Base-by-base conservation (phyloP, 2,113 vertebrate genomes). In the Gadus macrocephalus region DNA sequence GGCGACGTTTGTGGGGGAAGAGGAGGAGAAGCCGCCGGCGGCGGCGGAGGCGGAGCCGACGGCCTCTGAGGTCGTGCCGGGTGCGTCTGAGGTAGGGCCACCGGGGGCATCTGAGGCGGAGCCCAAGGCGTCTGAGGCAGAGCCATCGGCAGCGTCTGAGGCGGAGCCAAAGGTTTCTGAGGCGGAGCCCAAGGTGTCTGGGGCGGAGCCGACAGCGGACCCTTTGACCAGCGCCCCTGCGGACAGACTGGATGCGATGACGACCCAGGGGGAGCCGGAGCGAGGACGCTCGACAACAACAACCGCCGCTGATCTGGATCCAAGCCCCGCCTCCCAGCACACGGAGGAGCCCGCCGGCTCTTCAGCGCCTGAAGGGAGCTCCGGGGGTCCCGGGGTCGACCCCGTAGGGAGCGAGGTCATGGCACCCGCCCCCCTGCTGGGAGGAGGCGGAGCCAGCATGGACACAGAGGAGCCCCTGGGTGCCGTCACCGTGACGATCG, bases 401-500 rank as follows among this genome's bases (percentile, higher is more conserved):
- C 60, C 20, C 2, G 22, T 20, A 62, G 60, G 7, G 60, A 25
- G 22, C 5, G 42, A 31, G 65, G 55, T n/a, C 15, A 58, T 17
- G 2, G 55, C 14, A 6, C 4, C 55, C 15, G 16, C 15, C 72
- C 63, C 31, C 0, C 63, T 73, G 16, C 59, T 19, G 1, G 42
- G 42, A 49, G 42, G 42, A 49, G 8, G 53, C 3, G 15, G 56
- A 14, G 61, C 70, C n/a, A 53, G 49, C 0, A 14, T 62, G 42
- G 71, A 77, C 0, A 27, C 68, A 9, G 3, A 12, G 28, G 61
- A 68, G 20, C 70, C 62, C 0, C 64, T 3, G 9, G 77, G 31
- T 49, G 4, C 31, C 58, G 79, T 3, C 12, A 74, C 27, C 59
- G 77, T 80, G 55, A 27, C 16, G 0, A 65, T 19, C 1, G 66